Base-by-base conservation (phyloP, 2,113 vertebrate genomes). In the Pristiophorus japonicus region DNA sequence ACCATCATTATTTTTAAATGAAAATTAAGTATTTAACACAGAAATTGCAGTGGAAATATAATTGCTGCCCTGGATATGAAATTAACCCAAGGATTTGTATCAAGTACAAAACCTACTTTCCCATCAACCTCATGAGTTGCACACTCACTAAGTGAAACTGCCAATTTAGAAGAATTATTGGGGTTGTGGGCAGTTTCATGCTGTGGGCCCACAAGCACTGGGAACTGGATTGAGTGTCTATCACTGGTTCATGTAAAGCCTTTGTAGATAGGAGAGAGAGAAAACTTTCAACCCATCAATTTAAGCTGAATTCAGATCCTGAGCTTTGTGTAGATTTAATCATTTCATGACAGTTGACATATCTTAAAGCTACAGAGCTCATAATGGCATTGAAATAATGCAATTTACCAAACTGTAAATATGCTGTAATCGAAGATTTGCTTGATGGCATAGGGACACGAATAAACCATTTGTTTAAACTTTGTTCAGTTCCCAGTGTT, bases 381-480 rank as follows among this genome's bases (percentile, higher is more conserved):
- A 62, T 34, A 16, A 63, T 12, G 10, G 88, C 34, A 91, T 38
- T 94, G 42, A 70, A 94, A 51, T 30, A 70, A 22, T 11, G 20
- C 62, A 38, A 94, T 42, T 42, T 12, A 45, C 0, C 65, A 70
- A 70, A 70, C 22, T 14, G 42, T 70, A 70, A 73, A 34, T 7
- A 47, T 24, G 27, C 30, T 67, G 65, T 45, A 38, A 96, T 93
- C 14, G 66, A 96, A 96, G 88, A 94, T 97, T 96, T 96, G 98
- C 99, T 98, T 99, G 97, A 99, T 98, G 85, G 98, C 98, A 96
- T 99, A 99, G 0, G 98, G 97, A 95, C 97, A 97, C 92, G 30
- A 92, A 97, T 98, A 97, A 85, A 92, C 67, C 0, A 96, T 95
- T 22, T 96, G 96, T 95, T 42, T 95, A n/a, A n/a, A 94, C 96